These are phyloP conservation scores for Eunapius fragilis DNA, from an alignment of 37 sponge, comb jelly and placozoan species.

Conservation along the genomic window DNA sequence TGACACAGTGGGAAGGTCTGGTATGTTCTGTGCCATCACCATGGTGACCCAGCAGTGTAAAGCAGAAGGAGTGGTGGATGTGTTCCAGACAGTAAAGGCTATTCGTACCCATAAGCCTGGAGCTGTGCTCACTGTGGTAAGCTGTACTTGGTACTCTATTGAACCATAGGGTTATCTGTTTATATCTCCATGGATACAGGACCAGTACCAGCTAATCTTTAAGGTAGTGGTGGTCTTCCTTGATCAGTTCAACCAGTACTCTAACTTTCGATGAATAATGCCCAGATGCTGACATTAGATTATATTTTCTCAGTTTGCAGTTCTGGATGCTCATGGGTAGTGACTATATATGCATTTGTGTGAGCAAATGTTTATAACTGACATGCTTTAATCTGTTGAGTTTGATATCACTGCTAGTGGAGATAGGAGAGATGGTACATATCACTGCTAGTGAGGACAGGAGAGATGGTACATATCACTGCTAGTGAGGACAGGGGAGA, in stretches of 20 bases:
- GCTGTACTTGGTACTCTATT: neutral
- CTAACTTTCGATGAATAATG: constrained; percentile 26
- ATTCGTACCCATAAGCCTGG: constrained; percentile 63
- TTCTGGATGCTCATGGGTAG: too few species aligned
- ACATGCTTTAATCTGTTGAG: too few species aligned
- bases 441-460: too few species aligned
- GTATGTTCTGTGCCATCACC: constrained; percentile 55
- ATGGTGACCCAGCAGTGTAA: constrained; percentile 56
- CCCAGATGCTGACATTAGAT: neutral
- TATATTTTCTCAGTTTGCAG: too few species aligned
- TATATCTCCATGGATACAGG: constrained; percentile 12
- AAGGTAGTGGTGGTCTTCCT: constrained; percentile 29
- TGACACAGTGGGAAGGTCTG: constrained; percentile 52
- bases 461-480: too few species aligned
- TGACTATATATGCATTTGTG: too few species aligned
- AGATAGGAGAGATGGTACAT: too few species aligned
- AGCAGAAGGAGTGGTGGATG: constrained; percentile 66
- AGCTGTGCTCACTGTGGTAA: constrained; percentile 50
- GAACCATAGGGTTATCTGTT: neutral
- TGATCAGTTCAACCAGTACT: constrained; percentile 38
- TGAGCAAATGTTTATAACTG: too few species aligned
- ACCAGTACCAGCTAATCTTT: constrained; percentile 45
- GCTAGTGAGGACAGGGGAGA: too few species aligned
- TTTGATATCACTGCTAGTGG: too few species aligned
- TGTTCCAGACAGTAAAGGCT: constrained; percentile 61